These are phyloP conservation scores for Chamaedrilus cognettii DNA, from an alignment of 2,888 invertebrate genomes.

Conservation along the genomic window DNA sequence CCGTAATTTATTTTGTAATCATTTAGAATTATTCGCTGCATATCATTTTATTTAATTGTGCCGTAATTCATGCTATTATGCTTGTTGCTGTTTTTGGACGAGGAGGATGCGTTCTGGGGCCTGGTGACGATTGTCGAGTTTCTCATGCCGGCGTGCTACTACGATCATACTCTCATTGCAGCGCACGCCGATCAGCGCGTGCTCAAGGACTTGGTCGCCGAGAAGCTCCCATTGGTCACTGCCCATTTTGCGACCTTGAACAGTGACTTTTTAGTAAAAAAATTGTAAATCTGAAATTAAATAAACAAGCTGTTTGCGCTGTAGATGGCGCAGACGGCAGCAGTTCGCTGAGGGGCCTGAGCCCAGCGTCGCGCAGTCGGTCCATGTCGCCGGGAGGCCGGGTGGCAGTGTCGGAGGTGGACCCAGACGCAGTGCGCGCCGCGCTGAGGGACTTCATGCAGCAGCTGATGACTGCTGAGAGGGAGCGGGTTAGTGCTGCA, in stretches of 20 bases:
- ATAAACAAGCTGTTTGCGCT: neutral
- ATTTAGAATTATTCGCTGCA: too few species aligned
- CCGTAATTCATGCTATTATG: too few species aligned
- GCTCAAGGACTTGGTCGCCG: constrained; percentile 62
- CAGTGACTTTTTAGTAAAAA: constrained; percentile 54
- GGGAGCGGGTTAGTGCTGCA: constrained; percentile 72
- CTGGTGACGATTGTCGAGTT: constrained; percentile 63
- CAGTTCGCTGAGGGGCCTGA: constrained; percentile 52
- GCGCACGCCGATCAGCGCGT: constrained; percentile 65
- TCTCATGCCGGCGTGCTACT: constrained; percentile 64
- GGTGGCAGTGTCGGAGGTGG: constrained; percentile 73
- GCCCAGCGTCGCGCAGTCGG: constrained; percentile 20
- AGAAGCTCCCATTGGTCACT: constrained; percentile 62
- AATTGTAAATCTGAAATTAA: neutral
- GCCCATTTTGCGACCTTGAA: constrained; percentile 60
- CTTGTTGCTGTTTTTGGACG: constrained; percentile 63
- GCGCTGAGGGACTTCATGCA: constrained; percentile 90
- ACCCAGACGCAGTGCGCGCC: constrained; percentile 87
- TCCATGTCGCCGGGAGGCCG: constrained; percentile 31
- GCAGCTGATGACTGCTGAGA: constrained; percentile 87
- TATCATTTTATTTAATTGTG: too few species aligned
- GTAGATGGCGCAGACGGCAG: constrained; percentile 47
- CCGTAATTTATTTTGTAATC: too few species aligned
- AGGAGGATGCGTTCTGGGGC: constrained; percentile 66
- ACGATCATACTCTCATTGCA: constrained; percentile 62